Base-by-base conservation (phyloP, 1,140 invertebrate genomes). In the Cyclina sinensis region DNA sequence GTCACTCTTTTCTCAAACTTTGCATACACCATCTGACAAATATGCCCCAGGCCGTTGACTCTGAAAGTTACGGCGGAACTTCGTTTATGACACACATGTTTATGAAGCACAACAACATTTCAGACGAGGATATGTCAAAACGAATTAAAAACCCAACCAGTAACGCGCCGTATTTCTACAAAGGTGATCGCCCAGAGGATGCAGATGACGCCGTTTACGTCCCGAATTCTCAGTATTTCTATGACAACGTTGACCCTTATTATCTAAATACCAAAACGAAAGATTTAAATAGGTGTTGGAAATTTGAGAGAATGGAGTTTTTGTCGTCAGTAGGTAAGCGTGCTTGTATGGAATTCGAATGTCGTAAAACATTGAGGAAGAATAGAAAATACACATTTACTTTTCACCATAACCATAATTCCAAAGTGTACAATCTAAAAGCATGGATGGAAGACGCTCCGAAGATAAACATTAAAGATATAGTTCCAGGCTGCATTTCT, bases 1-100 rank as follows among this genome's bases (percentile, higher is more conserved):
- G 83, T 9, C 93, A 94, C 80, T 93, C 93, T 9, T 94, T 94
- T 82, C 76, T 94, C 12, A 1, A 30, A 30, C 3, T 11, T 30
- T 30, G 27, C 18, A 9, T 14, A 3, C 16, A 65, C 11, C n/a
- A 12, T 9, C 4, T 24, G 9, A 9, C 24, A 9, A 24, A 14
- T 7, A 43, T 43, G 43, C 4, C 43, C 4, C 7, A 3, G 51
- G 4, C 21, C 21, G 51, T 7, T 4, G 21, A 54, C 51, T 2
- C 12, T 54, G 24, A 27, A 4, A 9, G 9, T 27, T 5, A 27
- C 9, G n/a, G 57, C 7, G 74, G 74, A 11, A 7, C 74, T 0
- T 0, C 14, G 27, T 78, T 35, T 35, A 46, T 78, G 0, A 78
- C 48, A 5, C 2, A 78, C 5, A 5, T 4, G n/a, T 54, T 51